phyloP scores from a whole-genome alignment of 2,113 vertebrate genomes.

The Amblyornis subalaris region DNA sequence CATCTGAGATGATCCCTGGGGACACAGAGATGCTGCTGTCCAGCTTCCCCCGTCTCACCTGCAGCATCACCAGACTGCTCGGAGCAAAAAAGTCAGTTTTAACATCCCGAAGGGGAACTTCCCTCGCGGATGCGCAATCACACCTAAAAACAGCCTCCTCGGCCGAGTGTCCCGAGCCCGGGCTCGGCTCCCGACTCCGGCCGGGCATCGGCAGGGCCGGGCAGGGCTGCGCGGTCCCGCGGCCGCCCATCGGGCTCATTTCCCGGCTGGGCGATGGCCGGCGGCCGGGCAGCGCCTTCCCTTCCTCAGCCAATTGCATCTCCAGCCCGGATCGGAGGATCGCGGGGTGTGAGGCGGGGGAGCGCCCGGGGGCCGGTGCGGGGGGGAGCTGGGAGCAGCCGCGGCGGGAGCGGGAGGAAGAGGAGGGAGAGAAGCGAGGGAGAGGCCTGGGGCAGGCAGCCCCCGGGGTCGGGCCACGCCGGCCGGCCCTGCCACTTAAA shows the following conservation, averaged over 20 bases:
- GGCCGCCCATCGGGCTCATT: background rate
- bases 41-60: background rate
- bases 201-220: background rate
- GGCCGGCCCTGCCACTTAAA: background rate
- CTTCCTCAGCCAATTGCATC: conserved; percentile 7
- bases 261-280: background rate
- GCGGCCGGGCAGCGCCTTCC: background rate
- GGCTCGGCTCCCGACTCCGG: background rate
- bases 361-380: background rate
- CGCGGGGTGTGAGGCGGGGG: background rate
- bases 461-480: background rate
- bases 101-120: background rate
- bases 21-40: background rate
- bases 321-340: background rate
- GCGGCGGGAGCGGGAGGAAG: background rate
- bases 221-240: background rate
- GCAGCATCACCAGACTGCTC: background rate
- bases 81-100: background rate
- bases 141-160: background rate
- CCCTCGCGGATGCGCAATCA: background rate
- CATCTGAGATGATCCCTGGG: background rate
- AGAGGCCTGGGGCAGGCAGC: background rate
- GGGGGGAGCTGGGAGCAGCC: background rate
- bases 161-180: accelerated
- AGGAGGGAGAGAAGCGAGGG: background rate